phyloP scores from a whole-genome alignment of 1,140 invertebrate species.

The Heterodera schachtii region DNA sequence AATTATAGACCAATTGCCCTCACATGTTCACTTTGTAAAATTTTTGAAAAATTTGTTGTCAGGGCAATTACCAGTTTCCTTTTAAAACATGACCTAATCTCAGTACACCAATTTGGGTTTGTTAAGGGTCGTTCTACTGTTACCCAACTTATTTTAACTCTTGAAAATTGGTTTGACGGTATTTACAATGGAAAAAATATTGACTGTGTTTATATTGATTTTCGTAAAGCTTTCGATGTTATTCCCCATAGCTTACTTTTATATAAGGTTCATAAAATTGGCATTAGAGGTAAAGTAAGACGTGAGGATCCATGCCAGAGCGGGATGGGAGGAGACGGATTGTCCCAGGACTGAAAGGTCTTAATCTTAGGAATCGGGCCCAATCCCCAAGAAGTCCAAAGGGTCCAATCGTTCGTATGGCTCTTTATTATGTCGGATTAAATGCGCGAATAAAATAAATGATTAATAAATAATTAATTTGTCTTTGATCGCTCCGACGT shows the following conservation, averaged over 20 bases:
- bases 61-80: not conserved
- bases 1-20: slow-evolving; percentile 15
- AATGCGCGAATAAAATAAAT: too few relatives aligned
- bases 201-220: slow-evolving; percentile 11
- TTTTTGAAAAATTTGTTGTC: slow-evolving; percentile 3
- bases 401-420: too few relatives aligned
- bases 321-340: too few relatives aligned
- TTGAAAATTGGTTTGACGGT: not conserved
- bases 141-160: slow-evolving; percentile 7
- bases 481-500: too few relatives aligned
- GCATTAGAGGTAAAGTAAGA: too few relatives aligned
- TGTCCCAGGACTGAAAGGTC: too few relatives aligned
- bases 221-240: slow-evolving; percentile 8
- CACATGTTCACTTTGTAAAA: slow-evolving; percentile 10
- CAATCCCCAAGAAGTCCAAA: too few relatives aligned
- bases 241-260: not conserved
- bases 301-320: too few relatives aligned
- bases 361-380: too few relatives aligned
- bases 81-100: not conserved
- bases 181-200: not conserved
- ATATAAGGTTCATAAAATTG: not conserved
- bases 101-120: slow-evolving; percentile 10
- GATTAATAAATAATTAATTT: too few relatives aligned
- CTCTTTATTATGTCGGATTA: too few relatives aligned
- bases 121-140: slow-evolving; percentile 14